Conservation (phyloP, 2,797 vertebrate species). For the Aulostomus chinensis region DNA sequence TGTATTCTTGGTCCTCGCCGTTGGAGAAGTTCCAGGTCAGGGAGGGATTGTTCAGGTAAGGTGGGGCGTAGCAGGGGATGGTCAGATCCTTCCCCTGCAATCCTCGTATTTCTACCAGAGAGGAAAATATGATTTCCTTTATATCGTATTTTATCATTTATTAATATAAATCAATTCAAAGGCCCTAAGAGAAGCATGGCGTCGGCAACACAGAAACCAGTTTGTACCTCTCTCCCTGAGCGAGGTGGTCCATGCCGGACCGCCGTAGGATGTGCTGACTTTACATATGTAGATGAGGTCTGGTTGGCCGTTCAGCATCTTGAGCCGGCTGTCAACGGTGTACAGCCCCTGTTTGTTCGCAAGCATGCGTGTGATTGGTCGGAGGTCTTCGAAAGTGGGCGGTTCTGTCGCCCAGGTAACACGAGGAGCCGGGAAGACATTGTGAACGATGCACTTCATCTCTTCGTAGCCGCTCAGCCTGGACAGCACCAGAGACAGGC, state of each 20-base stretch:
- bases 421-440: constrained; percentile 75
- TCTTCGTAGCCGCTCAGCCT: constrained; percentile 78
- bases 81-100: constrained; percentile 62
- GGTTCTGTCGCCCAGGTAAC: constrained; percentile 75
- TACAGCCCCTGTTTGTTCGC: constrained; percentile 65
- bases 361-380: constrained; percentile 61
- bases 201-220: too few relatives aligned
- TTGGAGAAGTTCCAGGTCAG: constrained; percentile 74
- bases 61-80: constrained; percentile 72
- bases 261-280: constrained; percentile 59
- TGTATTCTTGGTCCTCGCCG: constrained; percentile 32
- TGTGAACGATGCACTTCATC: constrained; percentile 66
- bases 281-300: constrained; percentile 78
- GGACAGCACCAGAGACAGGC: constrained; percentile 63
- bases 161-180: too few relatives aligned
- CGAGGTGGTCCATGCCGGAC: constrained; percentile 67
- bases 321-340: constrained; percentile 70
- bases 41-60: constrained; percentile 55
- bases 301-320: constrained; percentile 34
- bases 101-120: constrained; percentile 49
- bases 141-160: too few relatives aligned
- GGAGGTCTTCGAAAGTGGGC: constrained; percentile 52
- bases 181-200: too few relatives aligned
- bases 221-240: constrained; percentile 77
- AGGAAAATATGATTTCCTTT: neutral